phyloP scores from a whole-genome alignment of 2,797 vertebrate species.

The Galagoides demidoff region DNA sequence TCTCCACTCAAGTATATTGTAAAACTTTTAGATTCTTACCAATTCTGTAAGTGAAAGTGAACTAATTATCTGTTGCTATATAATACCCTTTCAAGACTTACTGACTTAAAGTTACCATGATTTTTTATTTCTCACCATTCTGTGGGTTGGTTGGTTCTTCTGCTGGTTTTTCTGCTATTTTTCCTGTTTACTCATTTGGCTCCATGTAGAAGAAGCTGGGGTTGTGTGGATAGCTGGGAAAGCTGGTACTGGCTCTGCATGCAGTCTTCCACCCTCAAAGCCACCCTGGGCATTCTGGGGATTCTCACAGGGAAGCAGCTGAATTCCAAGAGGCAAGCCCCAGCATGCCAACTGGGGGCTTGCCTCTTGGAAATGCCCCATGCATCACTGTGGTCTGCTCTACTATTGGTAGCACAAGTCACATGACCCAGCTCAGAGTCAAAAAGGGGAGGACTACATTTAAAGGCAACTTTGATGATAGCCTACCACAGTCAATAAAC shows the following conservation, averaged over 20 bases:
- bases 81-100: fast-evolving
- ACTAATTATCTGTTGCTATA: background rate
- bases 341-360: fast-evolving
- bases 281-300: background rate
- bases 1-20: background rate
- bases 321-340: background rate
- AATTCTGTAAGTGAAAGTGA: background rate
- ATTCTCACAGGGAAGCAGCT: background rate
- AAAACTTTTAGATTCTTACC: background rate
- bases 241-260: background rate
- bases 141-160: background rate
- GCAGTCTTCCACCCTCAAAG: background rate
- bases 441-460: fast-evolving
- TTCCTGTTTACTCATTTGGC: background rate
- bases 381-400: background rate
- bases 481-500: background rate
- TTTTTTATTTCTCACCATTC: background rate
- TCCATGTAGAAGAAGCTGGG: background rate
- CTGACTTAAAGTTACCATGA: background rate
- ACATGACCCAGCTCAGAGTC: background rate
- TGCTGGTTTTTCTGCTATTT: background rate
- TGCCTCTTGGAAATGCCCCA: no score
- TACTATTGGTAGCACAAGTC: background rate
- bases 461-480: background rate
- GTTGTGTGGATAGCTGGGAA: background rate